These are phyloP conservation scores for Stercorarius parasiticus DNA, from an alignment of 2,113 vertebrate genomes.

Conservation along the genomic window DNA sequence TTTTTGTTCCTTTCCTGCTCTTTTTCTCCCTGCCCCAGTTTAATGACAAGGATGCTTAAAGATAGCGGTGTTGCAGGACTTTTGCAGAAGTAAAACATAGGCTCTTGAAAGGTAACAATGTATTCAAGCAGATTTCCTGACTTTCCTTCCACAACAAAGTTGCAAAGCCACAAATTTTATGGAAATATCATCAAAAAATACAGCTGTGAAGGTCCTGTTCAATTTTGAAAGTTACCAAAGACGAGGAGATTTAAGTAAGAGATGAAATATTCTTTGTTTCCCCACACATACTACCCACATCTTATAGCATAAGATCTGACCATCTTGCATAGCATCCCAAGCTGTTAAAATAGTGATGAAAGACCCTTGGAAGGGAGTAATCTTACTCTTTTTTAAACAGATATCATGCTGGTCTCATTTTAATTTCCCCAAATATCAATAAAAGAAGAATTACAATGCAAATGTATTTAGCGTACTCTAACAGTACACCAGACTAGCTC, in stretches of 20 bases:
- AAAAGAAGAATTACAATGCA: neutral
- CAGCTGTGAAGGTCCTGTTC: neutral
- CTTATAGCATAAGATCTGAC: neutral
- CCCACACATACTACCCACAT: neutral
- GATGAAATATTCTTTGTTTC: neutral
- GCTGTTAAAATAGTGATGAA: neutral
- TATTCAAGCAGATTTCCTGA: slow-evolving; percentile 72
- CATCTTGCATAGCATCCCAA: neutral
- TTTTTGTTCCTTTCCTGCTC: slow-evolving; percentile 72
- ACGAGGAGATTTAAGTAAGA: neutral
- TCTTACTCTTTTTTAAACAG: neutral
- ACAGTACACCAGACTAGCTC: neutral
- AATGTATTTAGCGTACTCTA: neutral
- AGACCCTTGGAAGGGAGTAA: neutral
- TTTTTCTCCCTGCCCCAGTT: slow-evolving; percentile 64
- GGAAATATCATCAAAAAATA: neutral
- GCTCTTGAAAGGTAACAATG: slow-evolving; percentile 26
- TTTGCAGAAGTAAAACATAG: slow-evolving; percentile 77
- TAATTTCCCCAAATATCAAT: neutral
- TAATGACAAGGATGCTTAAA: slow-evolving; percentile 75
- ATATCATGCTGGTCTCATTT: neutral
- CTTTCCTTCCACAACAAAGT: slow-evolving; percentile 51
- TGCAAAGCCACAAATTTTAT: neutral
- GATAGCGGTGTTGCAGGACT: slow-evolving; percentile 74
- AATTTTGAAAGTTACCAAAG: neutral